These are phyloP conservation scores for Trachelus troglodyta DNA, from an alignment of 2,888 invertebrate species.

Conservation along the genomic window DNA sequence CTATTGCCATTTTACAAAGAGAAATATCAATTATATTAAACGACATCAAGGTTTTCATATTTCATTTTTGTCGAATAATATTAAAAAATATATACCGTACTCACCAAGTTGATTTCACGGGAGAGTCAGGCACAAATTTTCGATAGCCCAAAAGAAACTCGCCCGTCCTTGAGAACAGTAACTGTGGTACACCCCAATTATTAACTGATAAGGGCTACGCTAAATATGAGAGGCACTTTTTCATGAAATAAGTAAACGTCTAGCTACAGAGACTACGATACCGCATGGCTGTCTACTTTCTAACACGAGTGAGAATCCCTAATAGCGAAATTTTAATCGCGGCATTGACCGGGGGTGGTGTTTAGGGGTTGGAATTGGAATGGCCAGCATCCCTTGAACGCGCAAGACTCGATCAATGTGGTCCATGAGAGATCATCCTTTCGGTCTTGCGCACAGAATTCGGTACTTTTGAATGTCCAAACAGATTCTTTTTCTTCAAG, in stretches of 20 bases:
- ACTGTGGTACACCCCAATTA: background rate
- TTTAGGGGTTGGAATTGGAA: conserved; percentile 51
- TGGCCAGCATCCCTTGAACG: conserved; percentile 46
- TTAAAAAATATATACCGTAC: background rate
- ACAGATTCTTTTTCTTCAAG: background rate
- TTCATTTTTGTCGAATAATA: background rate
- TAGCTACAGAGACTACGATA: conserved; percentile 44
- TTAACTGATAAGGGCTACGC: background rate
- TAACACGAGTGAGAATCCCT: conserved; percentile 39
- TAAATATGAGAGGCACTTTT: conserved; percentile 19
- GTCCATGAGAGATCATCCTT: conserved; percentile 37
- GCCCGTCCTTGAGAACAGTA: background rate
- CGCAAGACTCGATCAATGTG: conserved; percentile 58
- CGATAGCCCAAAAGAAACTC: background rate
- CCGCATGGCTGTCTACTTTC: conserved; percentile 50
- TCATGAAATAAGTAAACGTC: conserved; percentile 23
- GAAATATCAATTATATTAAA: too few relatives aligned
- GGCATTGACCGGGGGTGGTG: conserved; percentile 50
- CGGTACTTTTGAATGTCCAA: background rate
- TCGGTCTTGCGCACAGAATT: conserved; percentile 40
- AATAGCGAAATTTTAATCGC: conserved; percentile 47
- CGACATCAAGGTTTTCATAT: background rate
- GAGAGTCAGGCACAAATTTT: background rate
- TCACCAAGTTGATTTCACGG: background rate
- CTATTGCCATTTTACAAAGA: background rate